A percentile compares a stretch with the other conserved stretches of the same genome.
phyloP scores from a whole-genome alignment of 2,888 invertebrate genomes.

The Mylabris sibirica region DNA sequence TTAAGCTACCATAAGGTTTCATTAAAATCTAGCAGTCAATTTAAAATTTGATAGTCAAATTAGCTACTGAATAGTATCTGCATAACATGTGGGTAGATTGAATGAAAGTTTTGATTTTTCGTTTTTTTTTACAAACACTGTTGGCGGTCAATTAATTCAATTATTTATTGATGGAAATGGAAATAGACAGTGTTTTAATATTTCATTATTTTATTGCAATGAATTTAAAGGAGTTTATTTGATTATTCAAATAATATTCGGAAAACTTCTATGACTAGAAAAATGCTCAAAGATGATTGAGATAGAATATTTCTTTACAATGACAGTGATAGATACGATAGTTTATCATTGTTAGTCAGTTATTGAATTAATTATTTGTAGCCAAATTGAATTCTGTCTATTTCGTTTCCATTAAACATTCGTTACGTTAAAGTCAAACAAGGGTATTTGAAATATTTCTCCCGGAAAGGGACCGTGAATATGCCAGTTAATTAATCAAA shows the following conservation, averaged over 20 bases:
- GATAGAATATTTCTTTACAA: neutral
- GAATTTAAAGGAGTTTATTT: neutral
- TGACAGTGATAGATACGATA: neutral
- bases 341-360: neutral
- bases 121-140: no score
- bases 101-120: neutral
- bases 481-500: neutral
- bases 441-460: neutral
- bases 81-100: neutral
- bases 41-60: conserved; percentile 9
- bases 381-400: neutral
- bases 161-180: neutral
- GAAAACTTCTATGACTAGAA: neutral
- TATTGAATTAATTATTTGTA: neutral
- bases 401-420: neutral
- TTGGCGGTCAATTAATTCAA: neutral
- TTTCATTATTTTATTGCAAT: neutral
- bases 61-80: neutral
- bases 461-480: neutral
- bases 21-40: neutral
- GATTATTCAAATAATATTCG: no score
- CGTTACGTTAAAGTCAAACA: neutral
- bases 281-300: neutral
- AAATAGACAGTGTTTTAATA: neutral
- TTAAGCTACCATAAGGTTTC: neutral